These are phyloP conservation scores for Tor tambroides DNA, from an alignment of 2,113 vertebrate genomes.

Conservation along the genomic window DNA sequence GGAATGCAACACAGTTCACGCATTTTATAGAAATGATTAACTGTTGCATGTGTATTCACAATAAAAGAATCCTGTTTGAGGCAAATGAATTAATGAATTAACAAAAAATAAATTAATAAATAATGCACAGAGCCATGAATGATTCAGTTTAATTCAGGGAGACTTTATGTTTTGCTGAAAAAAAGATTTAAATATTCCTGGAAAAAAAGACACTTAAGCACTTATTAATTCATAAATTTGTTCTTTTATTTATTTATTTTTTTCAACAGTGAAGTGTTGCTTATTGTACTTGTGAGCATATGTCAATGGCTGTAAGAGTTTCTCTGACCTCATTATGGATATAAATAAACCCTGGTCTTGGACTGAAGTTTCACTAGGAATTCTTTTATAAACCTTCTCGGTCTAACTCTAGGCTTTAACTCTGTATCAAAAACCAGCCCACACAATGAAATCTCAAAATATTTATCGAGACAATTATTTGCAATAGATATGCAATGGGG, in stretches of 20 bases:
- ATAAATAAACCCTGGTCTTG: conserved; percentile 30
- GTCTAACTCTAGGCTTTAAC: neutral
- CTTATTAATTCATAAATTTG: neutral
- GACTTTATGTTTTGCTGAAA: neutral
- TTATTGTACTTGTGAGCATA: conserved; percentile 7
- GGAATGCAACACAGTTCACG: conserved; percentile 44
- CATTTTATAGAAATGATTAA: neutral
- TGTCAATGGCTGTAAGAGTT: conserved; percentile 33
- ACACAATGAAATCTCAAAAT: conserved; percentile 6
- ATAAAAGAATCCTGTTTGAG: neutral
- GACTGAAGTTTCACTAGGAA: conserved; percentile 16
- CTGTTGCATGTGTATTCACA: neutral
- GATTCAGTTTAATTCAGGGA: neutral
- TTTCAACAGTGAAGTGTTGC: neutral
- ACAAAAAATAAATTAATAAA: neutral
- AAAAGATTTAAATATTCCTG: neutral
- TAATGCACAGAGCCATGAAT: neutral
- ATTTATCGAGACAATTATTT: neutral
- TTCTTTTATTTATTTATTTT: neutral
- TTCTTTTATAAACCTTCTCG: neutral
- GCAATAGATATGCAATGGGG: neutral
- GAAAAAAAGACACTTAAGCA: neutral
- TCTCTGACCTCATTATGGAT: conserved; percentile 24
- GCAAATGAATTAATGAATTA: no score
- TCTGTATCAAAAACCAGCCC: neutral